Percentiles rank a stretch among this genome's conserved stretches.
phyloP scores from a whole-genome alignment of 53 echinoderm and acorn worm species.

The Holothuria leucospilota region DNA sequence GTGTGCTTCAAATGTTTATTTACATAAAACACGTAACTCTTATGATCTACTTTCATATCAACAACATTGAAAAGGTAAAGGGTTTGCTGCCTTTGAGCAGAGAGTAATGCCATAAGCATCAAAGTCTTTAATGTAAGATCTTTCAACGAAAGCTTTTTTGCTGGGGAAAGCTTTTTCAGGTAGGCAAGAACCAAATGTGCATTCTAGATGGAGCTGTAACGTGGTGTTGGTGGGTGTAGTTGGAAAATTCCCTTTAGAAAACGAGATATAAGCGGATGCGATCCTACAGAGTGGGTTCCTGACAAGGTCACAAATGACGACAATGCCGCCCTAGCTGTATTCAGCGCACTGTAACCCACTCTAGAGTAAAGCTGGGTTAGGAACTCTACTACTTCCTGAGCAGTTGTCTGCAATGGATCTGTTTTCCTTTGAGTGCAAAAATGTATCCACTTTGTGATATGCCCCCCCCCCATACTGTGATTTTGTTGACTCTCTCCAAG shows the following conservation, averaged over 20 bases:
- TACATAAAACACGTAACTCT: neutral
- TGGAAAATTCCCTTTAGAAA: conserved; percentile 48
- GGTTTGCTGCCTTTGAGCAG: conserved; percentile 35
- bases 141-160: conserved; percentile 1
- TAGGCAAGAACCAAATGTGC: conserved; percentile 1
- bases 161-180: conserved; percentile 28
- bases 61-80: neutral
- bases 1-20: neutral
- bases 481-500: conserved; percentile 48
- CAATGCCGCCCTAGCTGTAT: conserved; percentile 2
- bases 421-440: conserved; percentile 24
- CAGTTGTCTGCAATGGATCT: neutral
- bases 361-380: neutral
- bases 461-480: conserved; percentile 34
- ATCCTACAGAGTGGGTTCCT: neutral
- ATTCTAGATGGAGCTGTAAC: conserved; percentile 33
- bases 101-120: conserved; percentile 15
- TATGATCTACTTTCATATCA: neutral
- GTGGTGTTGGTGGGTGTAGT: conserved; percentile 17
- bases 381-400: neutral
- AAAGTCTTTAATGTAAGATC: conserved; percentile 19
- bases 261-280: neutral
- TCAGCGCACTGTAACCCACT: conserved; percentile 17
- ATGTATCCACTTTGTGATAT: conserved; percentile 22
- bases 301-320: neutral